Evolutionary conservation across 2,113 vertebrate species (phyloP).

Genomic region (Lathamus discolor): DNA sequence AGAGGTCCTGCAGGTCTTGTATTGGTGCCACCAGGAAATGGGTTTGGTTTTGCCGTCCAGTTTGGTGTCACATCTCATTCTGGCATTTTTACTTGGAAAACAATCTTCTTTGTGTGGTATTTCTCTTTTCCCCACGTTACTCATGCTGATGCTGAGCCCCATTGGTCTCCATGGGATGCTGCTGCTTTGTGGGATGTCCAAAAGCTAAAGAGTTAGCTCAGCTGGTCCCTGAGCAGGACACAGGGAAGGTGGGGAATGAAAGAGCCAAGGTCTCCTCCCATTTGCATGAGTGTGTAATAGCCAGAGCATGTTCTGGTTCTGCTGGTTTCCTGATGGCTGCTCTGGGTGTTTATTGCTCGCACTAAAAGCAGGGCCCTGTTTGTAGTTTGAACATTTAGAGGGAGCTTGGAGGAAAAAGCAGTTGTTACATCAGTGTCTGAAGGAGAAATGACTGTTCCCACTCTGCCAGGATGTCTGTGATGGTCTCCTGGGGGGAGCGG

Average conservation of each 20-base stretch:
- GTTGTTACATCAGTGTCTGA: neutral
- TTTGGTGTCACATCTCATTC: neutral
- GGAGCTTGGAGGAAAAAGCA: neutral
- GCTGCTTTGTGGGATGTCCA: neutral
- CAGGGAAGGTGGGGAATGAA: neutral
- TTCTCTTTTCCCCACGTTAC: neutral
- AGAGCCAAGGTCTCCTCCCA: neutral
- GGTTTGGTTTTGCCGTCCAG: neutral
- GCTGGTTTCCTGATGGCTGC: neutral
- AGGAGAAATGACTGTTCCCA: neutral
- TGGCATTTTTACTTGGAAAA: neutral
- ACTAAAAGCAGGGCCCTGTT: neutral
- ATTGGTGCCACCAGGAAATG: neutral
- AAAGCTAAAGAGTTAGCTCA: neutral
- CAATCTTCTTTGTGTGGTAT: neutral
- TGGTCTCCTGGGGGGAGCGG: neutral
- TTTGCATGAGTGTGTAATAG: neutral
- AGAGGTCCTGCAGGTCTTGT: neutral
- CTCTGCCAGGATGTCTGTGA: neutral
- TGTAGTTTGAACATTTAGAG: neutral
- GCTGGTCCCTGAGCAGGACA: fast-evolving
- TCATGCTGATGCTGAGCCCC: neutral
- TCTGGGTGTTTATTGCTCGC: neutral
- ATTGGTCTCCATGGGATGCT: neutral
- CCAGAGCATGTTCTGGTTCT: neutral